Evolutionary conservation across 2,888 invertebrate genomes (phyloP).

Genomic region (Halictus ligatus): DNA sequence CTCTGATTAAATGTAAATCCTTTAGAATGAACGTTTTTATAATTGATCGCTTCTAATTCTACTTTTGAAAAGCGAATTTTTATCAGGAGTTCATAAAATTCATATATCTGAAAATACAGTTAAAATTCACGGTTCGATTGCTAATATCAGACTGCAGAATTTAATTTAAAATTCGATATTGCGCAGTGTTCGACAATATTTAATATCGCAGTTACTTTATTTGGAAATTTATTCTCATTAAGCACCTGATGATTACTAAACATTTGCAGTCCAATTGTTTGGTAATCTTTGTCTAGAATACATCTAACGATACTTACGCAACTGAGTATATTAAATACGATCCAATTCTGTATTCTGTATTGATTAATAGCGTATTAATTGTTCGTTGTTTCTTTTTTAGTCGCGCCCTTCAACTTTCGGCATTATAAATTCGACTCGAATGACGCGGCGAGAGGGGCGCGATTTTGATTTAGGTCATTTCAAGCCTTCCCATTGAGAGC

Average conservation of each 20-base stretch:
- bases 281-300: background rate
- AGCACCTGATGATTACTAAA: background rate
- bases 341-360: background rate
- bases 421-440: background rate
- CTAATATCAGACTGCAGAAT: too few relatives aligned
- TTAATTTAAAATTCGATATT: too few relatives aligned
- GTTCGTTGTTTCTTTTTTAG: background rate
- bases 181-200: background rate
- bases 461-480: conserved; percentile 18
- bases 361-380: background rate
- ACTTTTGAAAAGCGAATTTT: background rate
- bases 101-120: background rate
- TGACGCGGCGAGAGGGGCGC: background rate
- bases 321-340: background rate
- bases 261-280: background rate
- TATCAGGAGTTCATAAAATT: background rate
- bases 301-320: background rate
- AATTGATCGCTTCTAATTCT: background rate
- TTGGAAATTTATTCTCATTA: too few relatives aligned
- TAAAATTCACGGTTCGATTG: too few relatives aligned
- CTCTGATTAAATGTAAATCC: too few relatives aligned
- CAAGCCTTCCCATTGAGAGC: background rate
- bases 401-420: background rate
- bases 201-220: background rate
- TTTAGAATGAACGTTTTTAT: too few relatives aligned